These are phyloP conservation scores for Galaxea fascicularis DNA, from an alignment of 92 coral and sea anemone species.

Conservation along the genomic window DNA sequence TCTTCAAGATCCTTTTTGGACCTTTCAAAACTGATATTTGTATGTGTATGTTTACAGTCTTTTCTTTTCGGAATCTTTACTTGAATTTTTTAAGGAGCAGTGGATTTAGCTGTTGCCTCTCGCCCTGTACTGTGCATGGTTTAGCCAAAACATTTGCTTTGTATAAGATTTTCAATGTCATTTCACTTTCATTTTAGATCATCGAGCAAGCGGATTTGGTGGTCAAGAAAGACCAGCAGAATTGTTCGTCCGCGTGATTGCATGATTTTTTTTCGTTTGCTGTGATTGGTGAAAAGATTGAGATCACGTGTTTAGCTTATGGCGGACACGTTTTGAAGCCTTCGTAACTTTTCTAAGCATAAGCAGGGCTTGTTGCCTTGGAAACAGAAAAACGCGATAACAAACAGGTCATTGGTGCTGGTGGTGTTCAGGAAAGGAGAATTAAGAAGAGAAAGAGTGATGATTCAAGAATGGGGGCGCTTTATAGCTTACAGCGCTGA, in stretches of 20 bases:
- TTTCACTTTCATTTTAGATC: slow-evolving; percentile 8
- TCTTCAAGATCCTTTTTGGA: no score
- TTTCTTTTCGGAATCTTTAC: no score
- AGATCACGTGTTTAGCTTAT: slow-evolving; percentile 6
- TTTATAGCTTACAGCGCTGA: no score
- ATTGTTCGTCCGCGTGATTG: slow-evolving; percentile 6
- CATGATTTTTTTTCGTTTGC: neutral
- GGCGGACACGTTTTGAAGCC: neutral
- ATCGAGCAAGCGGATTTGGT: slow-evolving; percentile 50
- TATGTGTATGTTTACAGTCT: no score
- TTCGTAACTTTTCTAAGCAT: neutral
- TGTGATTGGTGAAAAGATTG: neutral
- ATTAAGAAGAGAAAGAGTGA: neutral
- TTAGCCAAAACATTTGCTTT: no score
- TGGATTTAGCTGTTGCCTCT: no score
- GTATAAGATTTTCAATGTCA: neutral
- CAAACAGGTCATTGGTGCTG: neutral
- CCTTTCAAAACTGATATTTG: no score
- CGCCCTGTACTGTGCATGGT: no score
- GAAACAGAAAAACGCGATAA: neutral
- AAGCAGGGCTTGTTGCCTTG: neutral
- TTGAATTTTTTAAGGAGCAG: no score
- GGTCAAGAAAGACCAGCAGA: slow-evolving; percentile 11
- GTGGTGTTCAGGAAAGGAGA: neutral
- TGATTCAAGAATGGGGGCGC: neutral